A percentile compares a stretch with the other conserved stretches of the same genome.
phyloP scores from a whole-genome alignment of 2,888 invertebrate species.

The Xestia c-nigrum region DNA sequence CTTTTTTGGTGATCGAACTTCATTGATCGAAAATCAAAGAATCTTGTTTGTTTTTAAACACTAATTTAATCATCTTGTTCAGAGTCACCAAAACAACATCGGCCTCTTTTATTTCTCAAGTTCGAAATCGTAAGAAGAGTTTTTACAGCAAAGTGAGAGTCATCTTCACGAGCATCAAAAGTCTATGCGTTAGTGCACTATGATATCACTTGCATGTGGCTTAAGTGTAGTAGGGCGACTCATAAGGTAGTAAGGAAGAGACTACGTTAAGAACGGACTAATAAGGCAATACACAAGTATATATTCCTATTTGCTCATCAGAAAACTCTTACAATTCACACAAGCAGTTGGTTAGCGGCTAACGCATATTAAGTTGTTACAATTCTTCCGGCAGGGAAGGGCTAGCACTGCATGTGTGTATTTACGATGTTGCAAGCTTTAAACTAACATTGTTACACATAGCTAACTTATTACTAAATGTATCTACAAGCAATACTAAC shows the following conservation, averaged over 20 bases:
- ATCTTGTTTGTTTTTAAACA: not conserved
- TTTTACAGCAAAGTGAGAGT: not conserved
- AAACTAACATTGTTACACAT: slow-evolving; percentile 41
- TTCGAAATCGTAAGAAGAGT: not conserved
- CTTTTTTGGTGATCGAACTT: not conserved
- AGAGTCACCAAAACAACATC: not conserved
- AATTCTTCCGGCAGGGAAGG: slow-evolving; percentile 56
- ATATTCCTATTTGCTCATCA: slow-evolving; percentile 26
- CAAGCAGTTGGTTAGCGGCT: slow-evolving; percentile 28
- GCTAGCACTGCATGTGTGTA: slow-evolving; percentile 32
- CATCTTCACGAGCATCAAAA: not conserved
- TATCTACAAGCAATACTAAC: slow-evolving; percentile 24
- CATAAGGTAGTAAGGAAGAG: not conserved
- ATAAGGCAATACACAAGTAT: not conserved
- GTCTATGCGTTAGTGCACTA: not conserved
- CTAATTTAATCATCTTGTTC: not conserved
- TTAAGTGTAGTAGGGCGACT: not conserved
- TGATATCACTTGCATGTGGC: not conserved
- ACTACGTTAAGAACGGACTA: not conserved
- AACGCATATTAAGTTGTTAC: slow-evolving; percentile 57
- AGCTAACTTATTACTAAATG: slow-evolving; percentile 21
- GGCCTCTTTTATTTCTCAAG: not conserved
- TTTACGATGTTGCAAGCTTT: slow-evolving; percentile 41
- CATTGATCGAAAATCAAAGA: not conserved
- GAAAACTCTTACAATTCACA: slow-evolving; percentile 38